A percentile compares a stretch with the other conserved stretches of the same genome.
Evolutionary conservation across 2,113 vertebrate species (phyloP).

Genomic region (Bettongia penicillata): DNA sequence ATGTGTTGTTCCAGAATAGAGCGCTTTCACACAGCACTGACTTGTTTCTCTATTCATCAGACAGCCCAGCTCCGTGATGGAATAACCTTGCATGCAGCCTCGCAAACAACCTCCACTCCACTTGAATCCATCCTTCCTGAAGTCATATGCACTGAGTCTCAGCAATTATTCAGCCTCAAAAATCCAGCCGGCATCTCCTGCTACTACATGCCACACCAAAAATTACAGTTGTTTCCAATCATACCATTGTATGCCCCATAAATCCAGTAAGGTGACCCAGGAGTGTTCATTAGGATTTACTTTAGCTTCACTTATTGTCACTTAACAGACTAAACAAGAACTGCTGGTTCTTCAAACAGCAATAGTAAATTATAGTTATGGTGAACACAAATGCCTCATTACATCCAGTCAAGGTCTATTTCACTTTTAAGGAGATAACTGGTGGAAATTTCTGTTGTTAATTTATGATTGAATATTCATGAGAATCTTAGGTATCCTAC

Average conservation of each 20-base stretch:
- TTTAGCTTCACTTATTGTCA: conserved; percentile 80
- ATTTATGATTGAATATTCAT: conserved; percentile 77
- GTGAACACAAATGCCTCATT: conserved; percentile 81
- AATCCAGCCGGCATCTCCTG: rapidly evolving
- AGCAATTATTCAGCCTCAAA: rapidly evolving
- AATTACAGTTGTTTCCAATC: conserved; percentile 47
- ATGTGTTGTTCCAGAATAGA: rapidly evolving
- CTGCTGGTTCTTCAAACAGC: conserved; percentile 73
- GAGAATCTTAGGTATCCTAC: conserved; percentile 65
- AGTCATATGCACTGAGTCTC: not conserved
- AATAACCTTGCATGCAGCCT: not conserved
- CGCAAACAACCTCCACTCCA: not conserved
- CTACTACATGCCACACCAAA: not conserved
- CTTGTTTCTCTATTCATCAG: not conserved
- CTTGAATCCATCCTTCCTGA: not conserved
- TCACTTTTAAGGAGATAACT: conserved; percentile 71
- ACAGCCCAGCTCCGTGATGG: not conserved
- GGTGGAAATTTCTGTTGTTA: conserved; percentile 73
- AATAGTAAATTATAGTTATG: conserved; percentile 76
- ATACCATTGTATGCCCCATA: conserved; percentile 62
- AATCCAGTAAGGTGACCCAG: conserved; percentile 81
- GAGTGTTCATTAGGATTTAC: conserved; percentile 78
- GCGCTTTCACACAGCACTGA: not conserved
- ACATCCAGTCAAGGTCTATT: conserved; percentile 81
- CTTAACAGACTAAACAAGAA: conserved; percentile 80